A percentile compares a stretch with the other conserved stretches of the same genome.
Conservation (phyloP, 2,113 vertebrate genomes). For the Gobius niger region DNA sequence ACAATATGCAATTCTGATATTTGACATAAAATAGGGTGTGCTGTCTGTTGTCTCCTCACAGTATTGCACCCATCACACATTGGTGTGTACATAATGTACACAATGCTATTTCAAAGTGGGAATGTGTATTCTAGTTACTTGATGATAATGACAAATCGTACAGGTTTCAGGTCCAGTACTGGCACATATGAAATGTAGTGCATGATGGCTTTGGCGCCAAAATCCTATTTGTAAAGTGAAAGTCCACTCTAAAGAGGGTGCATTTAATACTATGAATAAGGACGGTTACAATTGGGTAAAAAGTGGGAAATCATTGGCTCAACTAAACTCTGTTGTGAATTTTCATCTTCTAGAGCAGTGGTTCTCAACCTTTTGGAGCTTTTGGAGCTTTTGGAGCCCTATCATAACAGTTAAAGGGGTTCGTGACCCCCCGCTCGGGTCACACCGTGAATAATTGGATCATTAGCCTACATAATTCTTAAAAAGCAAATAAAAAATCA, state of each 20-base stretch:
- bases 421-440: no score
- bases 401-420: no score
- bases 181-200: slow-evolving; percentile 76
- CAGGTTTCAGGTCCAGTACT: slow-evolving; percentile 78
- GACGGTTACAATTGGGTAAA: slow-evolving; percentile 38
- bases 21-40: slow-evolving; percentile 71
- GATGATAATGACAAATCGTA: slow-evolving; percentile 79
- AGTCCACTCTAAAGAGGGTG: slow-evolving; percentile 53
- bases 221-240: slow-evolving; percentile 58
- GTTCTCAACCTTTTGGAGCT: no score
- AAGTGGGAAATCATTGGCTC: slow-evolving; percentile 26
- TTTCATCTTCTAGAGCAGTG: slow-evolving; percentile 6
- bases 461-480: no score
- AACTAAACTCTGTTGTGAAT: slow-evolving; percentile 17
- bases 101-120: slow-evolving; percentile 66
- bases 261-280: slow-evolving; percentile 52
- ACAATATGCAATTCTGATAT: slow-evolving; percentile 76
- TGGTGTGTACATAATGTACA: slow-evolving; percentile 81
- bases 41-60: slow-evolving; percentile 66
- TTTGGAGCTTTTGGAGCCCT: no score
- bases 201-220: slow-evolving; percentile 58
- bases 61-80: slow-evolving; percentile 72
- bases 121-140: slow-evolving; percentile 80
- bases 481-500: no score
- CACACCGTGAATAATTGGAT: no score